Percentiles rank a stretch among this genome's conserved stretches.
phyloP scores from a whole-genome alignment of 92 coral and sea anemone genomes.

The Virgularia gustaviana region DNA sequence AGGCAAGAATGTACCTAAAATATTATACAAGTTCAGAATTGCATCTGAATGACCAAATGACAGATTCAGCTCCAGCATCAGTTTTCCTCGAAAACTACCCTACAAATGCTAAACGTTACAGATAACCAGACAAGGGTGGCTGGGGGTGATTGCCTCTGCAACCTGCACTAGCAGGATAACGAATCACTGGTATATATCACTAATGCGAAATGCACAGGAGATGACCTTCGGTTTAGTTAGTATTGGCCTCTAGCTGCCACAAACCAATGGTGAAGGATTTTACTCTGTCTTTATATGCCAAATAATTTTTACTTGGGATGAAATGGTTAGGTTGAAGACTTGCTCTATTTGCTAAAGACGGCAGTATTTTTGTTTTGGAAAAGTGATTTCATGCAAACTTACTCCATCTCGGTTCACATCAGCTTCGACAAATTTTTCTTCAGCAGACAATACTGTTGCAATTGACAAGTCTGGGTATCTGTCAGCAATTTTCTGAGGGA shows the following conservation, averaged over 20 bases:
- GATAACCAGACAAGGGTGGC: too few relatives aligned
- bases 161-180: too few relatives aligned
- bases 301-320: not conserved
- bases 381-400: too few relatives aligned
- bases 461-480: slow-evolving; percentile 82
- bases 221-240: too few relatives aligned
- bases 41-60: not conserved
- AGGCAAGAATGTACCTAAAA: too few relatives aligned
- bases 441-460: slow-evolving; percentile 76
- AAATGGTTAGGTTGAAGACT: not conserved
- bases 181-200: too few relatives aligned
- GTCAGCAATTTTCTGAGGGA: slow-evolving; percentile 64
- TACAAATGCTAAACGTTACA: not conserved
- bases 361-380: too few relatives aligned
- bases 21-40: not conserved
- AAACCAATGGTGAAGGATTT: too few relatives aligned
- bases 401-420: slow-evolving; percentile 97
- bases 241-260: too few relatives aligned
- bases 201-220: too few relatives aligned
- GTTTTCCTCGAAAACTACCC: not conserved
- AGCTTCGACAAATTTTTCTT: slow-evolving; percentile 89
- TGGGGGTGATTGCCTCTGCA: too few relatives aligned
- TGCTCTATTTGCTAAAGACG: not conserved
- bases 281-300: too few relatives aligned
- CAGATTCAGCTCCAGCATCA: not conserved